Base-by-base conservation (phyloP, 2,113 vertebrate species). In the Oreochromis aureus region DNA sequence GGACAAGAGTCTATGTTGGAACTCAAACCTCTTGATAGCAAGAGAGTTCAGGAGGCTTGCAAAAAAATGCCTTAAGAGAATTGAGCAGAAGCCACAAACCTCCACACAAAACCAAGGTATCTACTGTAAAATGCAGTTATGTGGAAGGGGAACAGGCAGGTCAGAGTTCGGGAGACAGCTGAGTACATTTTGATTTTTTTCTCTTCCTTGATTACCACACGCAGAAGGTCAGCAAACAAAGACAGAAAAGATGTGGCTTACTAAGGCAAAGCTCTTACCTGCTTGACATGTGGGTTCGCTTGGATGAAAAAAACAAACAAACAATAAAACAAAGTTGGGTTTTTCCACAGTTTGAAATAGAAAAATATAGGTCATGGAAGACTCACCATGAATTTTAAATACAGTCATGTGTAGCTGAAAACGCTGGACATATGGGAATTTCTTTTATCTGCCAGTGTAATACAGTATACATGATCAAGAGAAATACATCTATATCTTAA, bases 1-100 rank as follows among this genome's bases (percentile, higher is more conserved):
- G 85, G 89, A 90, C 79, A 76, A 83, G 82, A 88, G 82, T 85
- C 83, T 87, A 85, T 86, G 71, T 87, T 89, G 84, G 89, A 91
- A 87, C 15, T 85, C 84, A 85, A 89, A 82, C 51, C 89, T 85
- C 89, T 22, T 48, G 86, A 81, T 87, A 85, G 88, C 22, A 54
- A 12, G 19, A 12, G 58, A 80, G 86, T 89, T 84, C 55, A 91
- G 81, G 86, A 87, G 53, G 48, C 48, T 85, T 18, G 58, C 54
- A 66, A 66, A 66, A 80, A 69, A 89, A 44, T 13, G 30, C 88
- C 91, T 79, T 4, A 46, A 69, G 90, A 82, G 76, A 87, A 51
- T 7, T 78, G 73, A 87, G 71, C 84, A 69, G 55, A 80, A 59
- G 39, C 12, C 80, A 34, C 2, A 54, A 80, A 13, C 8, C 6